phyloP scores from a whole-genome alignment of 2,888 invertebrate genomes.

The Gnatocerus cornutus region DNA sequence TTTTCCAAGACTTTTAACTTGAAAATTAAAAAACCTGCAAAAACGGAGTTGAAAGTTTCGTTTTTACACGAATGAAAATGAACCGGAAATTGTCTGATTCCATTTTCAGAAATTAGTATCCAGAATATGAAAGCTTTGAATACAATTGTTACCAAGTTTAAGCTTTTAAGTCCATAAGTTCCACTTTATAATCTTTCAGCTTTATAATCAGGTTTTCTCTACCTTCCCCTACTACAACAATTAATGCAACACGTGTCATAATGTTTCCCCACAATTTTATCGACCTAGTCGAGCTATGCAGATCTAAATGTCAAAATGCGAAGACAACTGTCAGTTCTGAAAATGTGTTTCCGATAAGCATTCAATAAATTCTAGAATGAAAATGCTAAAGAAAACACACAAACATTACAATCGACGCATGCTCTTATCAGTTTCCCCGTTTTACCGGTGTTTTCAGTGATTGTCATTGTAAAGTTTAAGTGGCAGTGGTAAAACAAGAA shows the following conservation, averaged over 20 bases:
- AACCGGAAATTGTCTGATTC: no score
- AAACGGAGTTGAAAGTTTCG: no score
- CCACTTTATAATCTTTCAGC: no score
- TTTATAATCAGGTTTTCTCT: no score
- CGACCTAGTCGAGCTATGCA: conserved; percentile 17
- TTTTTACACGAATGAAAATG: no score
- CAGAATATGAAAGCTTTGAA: no score
- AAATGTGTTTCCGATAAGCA: conserved; percentile 18
- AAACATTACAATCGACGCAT: neutral
- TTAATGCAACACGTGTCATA: conserved; percentile 10
- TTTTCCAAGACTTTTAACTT: no score
- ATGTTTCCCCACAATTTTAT: conserved; percentile 33
- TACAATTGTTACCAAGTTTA: no score
- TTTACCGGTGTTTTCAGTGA: neutral
- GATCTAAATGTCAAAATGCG: conserved; percentile 37
- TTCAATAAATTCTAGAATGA: neutral
- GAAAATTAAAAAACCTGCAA: no score
- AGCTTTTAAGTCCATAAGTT: no score
- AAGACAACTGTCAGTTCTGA: conserved; percentile 14
- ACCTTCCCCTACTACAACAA: conserved; percentile 3
- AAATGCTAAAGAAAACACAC: neutral
- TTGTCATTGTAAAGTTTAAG: neutral
- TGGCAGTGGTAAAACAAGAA: neutral
- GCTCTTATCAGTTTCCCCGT: neutral
- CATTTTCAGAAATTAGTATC: no score